Evolutionary conservation across 1,140 invertebrate genomes (phyloP).

Genomic region (Cheumatopsyche charites): DNA sequence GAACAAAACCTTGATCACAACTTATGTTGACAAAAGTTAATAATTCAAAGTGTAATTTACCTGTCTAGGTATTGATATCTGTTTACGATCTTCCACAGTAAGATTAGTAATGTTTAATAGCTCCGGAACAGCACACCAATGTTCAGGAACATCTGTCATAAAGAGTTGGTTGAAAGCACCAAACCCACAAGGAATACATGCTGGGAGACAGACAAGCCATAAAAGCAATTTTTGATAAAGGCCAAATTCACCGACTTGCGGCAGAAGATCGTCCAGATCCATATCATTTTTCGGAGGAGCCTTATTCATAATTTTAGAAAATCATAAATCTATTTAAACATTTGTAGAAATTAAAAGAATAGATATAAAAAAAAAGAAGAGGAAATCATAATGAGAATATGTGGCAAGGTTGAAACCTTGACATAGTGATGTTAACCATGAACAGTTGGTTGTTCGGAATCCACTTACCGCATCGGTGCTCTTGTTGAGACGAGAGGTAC

Average conservation of each 20-base stretch:
- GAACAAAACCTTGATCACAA: too few species aligned
- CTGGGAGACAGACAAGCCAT: constrained; percentile 85
- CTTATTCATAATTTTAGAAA: neutral
- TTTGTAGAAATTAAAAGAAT: neutral
- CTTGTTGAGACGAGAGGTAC: constrained; percentile 28
- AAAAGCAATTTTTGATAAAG: constrained; percentile 84
- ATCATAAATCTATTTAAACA: neutral
- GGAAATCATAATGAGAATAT: neutral
- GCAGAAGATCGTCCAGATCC: constrained; percentile 83
- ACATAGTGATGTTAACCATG: constrained; percentile 19
- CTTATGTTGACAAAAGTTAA: too few species aligned
- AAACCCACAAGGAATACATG: constrained; percentile 87
- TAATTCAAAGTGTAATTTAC: constrained; percentile 46
- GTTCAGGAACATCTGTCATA: constrained; percentile 79
- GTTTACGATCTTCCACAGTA: constrained; percentile 65
- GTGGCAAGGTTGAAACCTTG: constrained; percentile 38
- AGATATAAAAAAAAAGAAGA: too few species aligned
- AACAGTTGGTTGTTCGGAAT: constrained; percentile 8
- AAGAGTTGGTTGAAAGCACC: constrained; percentile 91
- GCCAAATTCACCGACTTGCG: constrained; percentile 86
- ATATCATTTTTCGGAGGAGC: constrained; percentile 52
- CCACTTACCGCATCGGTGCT: constrained; percentile 42
- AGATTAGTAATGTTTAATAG: constrained; percentile 61
- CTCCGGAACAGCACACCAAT: constrained; percentile 79
- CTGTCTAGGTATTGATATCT: constrained; percentile 69